Conservation (phyloP, 2,797 vertebrate genomes). For the Odontamblyopus rebecca region DNA sequence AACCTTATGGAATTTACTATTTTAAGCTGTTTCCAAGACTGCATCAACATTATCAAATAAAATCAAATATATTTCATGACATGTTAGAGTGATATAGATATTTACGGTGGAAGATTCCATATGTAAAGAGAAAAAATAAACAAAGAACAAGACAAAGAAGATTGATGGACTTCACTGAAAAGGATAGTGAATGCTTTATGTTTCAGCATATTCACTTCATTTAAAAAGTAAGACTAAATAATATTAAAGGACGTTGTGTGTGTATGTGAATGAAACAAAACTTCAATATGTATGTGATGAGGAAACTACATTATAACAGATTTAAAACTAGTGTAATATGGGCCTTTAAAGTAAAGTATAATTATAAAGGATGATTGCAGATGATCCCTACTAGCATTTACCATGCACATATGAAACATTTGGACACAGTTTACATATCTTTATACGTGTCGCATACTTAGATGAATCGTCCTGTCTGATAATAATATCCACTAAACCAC, state of each 20-base stretch:
- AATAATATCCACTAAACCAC: no score
- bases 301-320: no score
- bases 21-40: background rate
- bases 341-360: no score
- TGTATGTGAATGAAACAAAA: no score
- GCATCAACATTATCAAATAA: background rate
- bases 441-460: background rate
- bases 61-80: slow-evolving; percentile 3
- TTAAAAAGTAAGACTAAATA: background rate
- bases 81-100: background rate
- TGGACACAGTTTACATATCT: background rate
- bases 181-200: background rate
- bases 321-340: no score
- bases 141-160: background rate
- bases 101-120: background rate
- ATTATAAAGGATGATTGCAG: background rate
- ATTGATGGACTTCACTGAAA: background rate
- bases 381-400: background rate
- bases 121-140: background rate
- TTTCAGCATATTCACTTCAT: background rate
- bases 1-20: slow-evolving; percentile 25
- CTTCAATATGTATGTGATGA: no score
- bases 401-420: background rate
- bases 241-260: no score
- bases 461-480: no score